These are phyloP conservation scores for Oryctolagus cuniculus DNA, from an alignment of 2,113 vertebrate species.

Conservation along the genomic window DNA sequence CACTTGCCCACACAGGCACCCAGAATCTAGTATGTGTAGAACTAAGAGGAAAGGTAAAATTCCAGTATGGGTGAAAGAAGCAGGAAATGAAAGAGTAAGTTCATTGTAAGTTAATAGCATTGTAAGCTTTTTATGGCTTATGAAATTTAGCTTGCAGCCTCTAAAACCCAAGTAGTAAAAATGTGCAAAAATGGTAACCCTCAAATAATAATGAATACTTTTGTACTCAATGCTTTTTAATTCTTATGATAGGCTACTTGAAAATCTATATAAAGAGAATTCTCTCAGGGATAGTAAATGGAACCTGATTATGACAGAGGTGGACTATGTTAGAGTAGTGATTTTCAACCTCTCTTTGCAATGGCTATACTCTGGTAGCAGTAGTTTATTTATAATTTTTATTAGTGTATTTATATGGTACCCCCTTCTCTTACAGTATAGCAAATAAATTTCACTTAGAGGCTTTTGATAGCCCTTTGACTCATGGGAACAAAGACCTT, in stretches of 20 bases:
- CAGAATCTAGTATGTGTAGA: background rate
- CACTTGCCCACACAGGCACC: background rate
- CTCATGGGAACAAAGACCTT: background rate
- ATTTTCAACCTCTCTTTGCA: slow-evolving; percentile 64
- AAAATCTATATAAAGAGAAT: background rate
- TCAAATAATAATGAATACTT: slow-evolving; percentile 41
- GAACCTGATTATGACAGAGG: background rate
- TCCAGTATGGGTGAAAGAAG: background rate
- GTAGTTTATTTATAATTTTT: slow-evolving; percentile 48
- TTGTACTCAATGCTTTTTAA: slow-evolving; percentile 14
- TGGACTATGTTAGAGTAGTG: background rate
- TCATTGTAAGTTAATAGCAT: slow-evolving; percentile 41
- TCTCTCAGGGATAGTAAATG: background rate
- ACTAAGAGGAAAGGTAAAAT: slow-evolving; percentile 19
- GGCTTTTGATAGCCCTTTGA: background rate
- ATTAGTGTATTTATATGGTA: background rate
- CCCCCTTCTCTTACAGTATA: background rate
- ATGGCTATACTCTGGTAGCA: background rate
- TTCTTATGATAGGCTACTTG: background rate
- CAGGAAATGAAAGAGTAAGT: slow-evolving; percentile 47
- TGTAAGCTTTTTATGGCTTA: slow-evolving; percentile 57
- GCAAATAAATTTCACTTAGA: background rate
- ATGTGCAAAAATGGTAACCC: background rate
- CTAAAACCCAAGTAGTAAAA: slow-evolving; percentile 65
- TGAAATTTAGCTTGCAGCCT: slow-evolving; percentile 59